These are phyloP conservation scores for Sarcophaga bullata DNA, from an alignment of 1,140 invertebrate species.

Conservation along the genomic window DNA sequence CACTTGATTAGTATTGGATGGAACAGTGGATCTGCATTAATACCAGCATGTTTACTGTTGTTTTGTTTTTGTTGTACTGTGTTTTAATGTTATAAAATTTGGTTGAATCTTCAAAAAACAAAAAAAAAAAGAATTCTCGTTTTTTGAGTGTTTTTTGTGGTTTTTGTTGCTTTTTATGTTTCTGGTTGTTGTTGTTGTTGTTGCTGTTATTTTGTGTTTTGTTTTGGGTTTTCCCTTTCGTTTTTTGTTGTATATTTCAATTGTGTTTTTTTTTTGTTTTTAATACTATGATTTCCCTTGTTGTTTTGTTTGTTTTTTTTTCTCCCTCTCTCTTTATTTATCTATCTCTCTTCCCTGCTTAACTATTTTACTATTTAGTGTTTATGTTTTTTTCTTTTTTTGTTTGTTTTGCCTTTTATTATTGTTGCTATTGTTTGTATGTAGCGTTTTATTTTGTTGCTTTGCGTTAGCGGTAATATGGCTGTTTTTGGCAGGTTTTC, in stretches of 20 bases:
- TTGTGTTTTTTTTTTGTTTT: conserved; percentile 7
- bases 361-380: no score
- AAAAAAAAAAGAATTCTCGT: background rate
- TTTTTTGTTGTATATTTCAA: conserved; percentile 8
- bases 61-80: background rate
- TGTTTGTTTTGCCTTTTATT: background rate
- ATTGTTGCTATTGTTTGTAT: background rate
- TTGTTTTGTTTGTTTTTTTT: background rate
- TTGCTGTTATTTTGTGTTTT: background rate
- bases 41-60: background rate
- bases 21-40: no score
- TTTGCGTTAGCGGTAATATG: background rate
- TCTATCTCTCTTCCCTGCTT: no score
- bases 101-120: background rate
- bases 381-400: no score
- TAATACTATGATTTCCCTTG: background rate
- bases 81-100: background rate
- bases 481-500: conserved; percentile 12
- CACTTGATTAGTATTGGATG: no score
- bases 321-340: background rate
- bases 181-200: background rate
- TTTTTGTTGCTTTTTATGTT: conserved; percentile 24
- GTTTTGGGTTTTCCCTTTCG: conserved; percentile 19
- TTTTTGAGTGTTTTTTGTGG: conserved; percentile 15
- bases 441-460: background rate